Evolutionary conservation across 30 jellyfish, hydroid and myxozoan genomes (phyloP).

Genomic region (Aurelia aurita): DNA sequence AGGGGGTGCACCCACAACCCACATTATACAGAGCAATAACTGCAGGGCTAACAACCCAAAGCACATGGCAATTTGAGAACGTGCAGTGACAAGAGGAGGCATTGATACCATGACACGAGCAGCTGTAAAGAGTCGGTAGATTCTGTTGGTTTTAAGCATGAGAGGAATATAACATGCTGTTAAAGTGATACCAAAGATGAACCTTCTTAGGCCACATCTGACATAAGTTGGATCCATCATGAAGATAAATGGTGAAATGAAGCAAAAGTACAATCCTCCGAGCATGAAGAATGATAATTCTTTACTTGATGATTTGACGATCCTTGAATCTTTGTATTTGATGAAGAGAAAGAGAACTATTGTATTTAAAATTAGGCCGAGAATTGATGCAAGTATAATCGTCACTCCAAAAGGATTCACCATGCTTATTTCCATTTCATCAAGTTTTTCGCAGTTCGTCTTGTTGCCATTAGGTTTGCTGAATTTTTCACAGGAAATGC

Average conservation of each 20-base stretch:
- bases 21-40: constrained; percentile 64
- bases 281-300: constrained; percentile 66
- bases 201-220: constrained; percentile 63
- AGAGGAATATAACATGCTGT: constrained; percentile 89
- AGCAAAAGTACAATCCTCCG: constrained; percentile 55
- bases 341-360: constrained; percentile 27
- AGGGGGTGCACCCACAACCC: constrained; percentile 87
- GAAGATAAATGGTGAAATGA: constrained; percentile 63
- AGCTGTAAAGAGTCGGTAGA: constrained; percentile 78
- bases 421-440: not conserved
- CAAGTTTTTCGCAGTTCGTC: constrained; percentile 21
- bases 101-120: constrained; percentile 58
- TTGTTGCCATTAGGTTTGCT: constrained; percentile 26
- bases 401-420: not conserved
- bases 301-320: constrained; percentile 71
- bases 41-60: constrained; percentile 76
- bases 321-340: constrained; percentile 39
- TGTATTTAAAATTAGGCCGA: constrained; percentile 40
- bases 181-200: constrained; percentile 80
- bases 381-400: constrained; percentile 10
- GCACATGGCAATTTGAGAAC: constrained; percentile 80
- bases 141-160: constrained; percentile 78
- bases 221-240: constrained; percentile 46
- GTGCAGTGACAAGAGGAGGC: constrained; percentile 69
- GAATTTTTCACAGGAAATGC: constrained; percentile 18